phyloP scores from a whole-genome alignment of 2,113 vertebrate species.

The Anarhynchus alexandrinus region DNA sequence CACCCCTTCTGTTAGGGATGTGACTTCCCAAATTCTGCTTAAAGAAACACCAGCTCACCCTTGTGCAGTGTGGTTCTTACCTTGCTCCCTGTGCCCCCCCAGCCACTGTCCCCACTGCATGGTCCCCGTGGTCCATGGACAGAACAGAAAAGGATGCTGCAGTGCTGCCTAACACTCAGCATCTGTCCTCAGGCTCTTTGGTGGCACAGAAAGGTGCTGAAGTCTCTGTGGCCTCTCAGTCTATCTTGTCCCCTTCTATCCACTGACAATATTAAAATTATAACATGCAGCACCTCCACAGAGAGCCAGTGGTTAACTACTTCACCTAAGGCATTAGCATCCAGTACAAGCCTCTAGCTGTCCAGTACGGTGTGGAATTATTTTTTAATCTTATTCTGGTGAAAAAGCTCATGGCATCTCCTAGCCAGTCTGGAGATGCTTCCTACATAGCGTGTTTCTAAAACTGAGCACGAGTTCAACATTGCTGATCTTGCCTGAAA shows the following conservation, averaged over 20 bases:
- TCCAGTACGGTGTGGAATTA: background rate
- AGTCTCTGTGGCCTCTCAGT: background rate
- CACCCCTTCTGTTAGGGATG: background rate
- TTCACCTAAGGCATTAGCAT: background rate
- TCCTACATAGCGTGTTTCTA: background rate
- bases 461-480: background rate
- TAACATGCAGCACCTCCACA: background rate
- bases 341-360: background rate
- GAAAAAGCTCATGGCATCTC: background rate
- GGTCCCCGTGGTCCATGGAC: rapidly evolving
- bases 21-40: background rate
- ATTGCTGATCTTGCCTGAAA: background rate
- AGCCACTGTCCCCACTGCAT: background rate
- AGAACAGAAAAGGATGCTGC: background rate
- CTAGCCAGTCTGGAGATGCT: background rate
- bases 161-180: background rate
- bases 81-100: background rate
- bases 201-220: background rate
- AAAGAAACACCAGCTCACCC: background rate
- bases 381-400: background rate
- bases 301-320: background rate
- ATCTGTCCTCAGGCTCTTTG: background rate
- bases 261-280: background rate
- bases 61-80: background rate
- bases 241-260: background rate